Evolutionary conservation across 2,797 vertebrate species (phyloP), one percentile per base, ranked within the genome.

Genomic region (Octomys mimax): DNA sequence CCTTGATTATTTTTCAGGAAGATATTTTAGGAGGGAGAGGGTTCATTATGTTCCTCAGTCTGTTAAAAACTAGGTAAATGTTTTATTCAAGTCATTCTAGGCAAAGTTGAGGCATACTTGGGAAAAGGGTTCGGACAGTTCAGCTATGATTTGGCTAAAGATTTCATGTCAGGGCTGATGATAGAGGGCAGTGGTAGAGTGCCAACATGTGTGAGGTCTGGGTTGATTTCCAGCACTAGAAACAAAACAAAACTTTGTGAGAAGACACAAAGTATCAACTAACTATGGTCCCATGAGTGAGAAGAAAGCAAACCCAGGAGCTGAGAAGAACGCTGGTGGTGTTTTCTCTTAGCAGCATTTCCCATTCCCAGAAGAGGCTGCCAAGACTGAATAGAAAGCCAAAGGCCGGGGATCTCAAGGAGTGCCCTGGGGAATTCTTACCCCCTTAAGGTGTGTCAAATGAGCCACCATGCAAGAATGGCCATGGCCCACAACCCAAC

Each of bases 401-500:
- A 57, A 33, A 71, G 22, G n/a, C 21, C 24, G 57, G 11, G 12
- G 13, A 33, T 31, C 2, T 6, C 3, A 70, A 22, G 19, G 31
- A 49, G 22, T 14, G 21, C 0, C 5, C 19, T 6, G 5, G 21
- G 12, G 13, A 64, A 10, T 1, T 6, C 22, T 1, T 0, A 0
- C 68, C 28, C 8, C 33, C 49, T 26, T 18, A 31, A 28, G 13
- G 31, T 57, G 13, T 33, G 6, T 31, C 10, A 28, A 36, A 21
- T 33, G 22, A 12, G 54, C 54, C n/a, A 26, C 24, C 7, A 9
- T n/a, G 21, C 9, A 42, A 54, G 31, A 54, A 28, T 24, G 31
- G 54, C 22, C 16, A 6, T 24, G 21, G 42, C 52, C 87, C 57
- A 26, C 28, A 49, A 22, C 82, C 42, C 59, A 52, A 5, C 46